phyloP scores from a whole-genome alignment of 1,140 invertebrate species.

The Ctenoplectra terminalis region DNA sequence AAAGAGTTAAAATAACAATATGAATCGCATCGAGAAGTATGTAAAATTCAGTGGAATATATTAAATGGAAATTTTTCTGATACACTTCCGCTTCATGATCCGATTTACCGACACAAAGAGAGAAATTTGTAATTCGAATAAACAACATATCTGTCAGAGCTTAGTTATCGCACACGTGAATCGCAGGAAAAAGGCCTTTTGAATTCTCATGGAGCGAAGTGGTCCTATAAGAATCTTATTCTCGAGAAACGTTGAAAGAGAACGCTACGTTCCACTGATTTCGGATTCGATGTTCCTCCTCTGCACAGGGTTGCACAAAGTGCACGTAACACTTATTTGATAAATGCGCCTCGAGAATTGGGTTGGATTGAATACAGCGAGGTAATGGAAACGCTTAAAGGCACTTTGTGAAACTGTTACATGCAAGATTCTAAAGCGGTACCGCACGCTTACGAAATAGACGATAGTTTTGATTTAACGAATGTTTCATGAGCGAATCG shows the following conservation, averaged over 20 bases:
- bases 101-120: too few species aligned
- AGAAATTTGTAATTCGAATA: too few species aligned
- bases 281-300: background rate
- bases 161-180: too few species aligned
- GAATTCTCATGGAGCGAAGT: too few species aligned
- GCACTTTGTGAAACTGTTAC: constrained; percentile 16
- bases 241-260: background rate
- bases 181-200: too few species aligned
- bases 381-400: constrained; percentile 26
- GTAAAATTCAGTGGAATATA: too few species aligned
- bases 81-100: too few species aligned
- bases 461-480: background rate
- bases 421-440: background rate
- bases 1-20: too few species aligned
- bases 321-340: constrained; percentile 15
- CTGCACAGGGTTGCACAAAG: background rate
- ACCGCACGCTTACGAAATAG: background rate
- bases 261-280: background rate
- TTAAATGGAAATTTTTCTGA: too few species aligned
- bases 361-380: constrained; percentile 5
- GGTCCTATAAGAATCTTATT: background rate
- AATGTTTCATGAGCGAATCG: background rate
- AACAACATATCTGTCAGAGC: too few species aligned
- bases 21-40: too few species aligned
- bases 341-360: constrained; percentile 33